Percentiles rank a stretch among this genome's conserved stretches.
Conservation (phyloP, 2,113 vertebrate genomes). For the Phalacrocorax carbo region DNA sequence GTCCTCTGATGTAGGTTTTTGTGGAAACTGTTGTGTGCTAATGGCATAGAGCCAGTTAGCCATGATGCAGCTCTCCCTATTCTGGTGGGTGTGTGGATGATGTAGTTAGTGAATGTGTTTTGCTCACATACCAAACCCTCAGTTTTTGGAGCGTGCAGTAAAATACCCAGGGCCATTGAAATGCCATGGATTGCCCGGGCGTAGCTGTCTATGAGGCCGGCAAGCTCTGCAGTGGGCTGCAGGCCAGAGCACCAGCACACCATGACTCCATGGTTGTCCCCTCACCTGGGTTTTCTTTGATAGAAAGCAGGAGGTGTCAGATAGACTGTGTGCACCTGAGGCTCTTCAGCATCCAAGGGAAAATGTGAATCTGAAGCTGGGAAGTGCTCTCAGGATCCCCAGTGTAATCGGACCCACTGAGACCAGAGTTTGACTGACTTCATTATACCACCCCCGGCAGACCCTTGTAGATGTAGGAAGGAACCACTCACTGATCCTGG, state of each 20-base stretch:
- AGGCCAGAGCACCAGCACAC: neutral
- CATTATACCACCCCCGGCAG: neutral
- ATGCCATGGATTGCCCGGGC: neutral
- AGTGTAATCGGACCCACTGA: neutral
- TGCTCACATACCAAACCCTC: neutral
- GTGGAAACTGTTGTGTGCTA: neutral
- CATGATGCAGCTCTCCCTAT: neutral
- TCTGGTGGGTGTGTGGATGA: neutral
- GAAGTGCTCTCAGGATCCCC: neutral
- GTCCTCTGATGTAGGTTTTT: neutral
- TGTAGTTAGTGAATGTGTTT: neutral
- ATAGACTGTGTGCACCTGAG: neutral
- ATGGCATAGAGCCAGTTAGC: neutral
- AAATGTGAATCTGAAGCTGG: neutral
- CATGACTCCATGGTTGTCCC: rapidly evolving
- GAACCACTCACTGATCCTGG: conserved; percentile 5
- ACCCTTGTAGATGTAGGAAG: neutral
- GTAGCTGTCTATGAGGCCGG: neutral
- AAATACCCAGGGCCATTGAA: neutral
- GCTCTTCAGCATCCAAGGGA: neutral
- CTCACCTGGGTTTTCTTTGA: neutral
- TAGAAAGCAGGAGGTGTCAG: neutral
- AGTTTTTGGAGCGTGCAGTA: neutral
- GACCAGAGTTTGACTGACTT: neutral
- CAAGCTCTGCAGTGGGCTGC: neutral